These are phyloP conservation scores for Atherinomorus stipes DNA, from an alignment of 2,113 vertebrate species.

Conservation along the genomic window DNA sequence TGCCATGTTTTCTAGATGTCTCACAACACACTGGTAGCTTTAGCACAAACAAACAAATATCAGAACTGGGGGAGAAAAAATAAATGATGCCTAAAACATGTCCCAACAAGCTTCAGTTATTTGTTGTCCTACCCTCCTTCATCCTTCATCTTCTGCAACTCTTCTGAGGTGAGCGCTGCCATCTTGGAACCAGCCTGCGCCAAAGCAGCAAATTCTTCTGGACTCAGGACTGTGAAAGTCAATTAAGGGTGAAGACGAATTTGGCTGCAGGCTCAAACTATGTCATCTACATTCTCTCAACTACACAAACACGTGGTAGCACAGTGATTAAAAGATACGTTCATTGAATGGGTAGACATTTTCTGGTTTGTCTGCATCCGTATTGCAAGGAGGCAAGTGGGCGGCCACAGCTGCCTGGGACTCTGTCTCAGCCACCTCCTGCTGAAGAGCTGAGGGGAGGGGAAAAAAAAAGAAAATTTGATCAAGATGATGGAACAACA, in stretches of 20 bases:
- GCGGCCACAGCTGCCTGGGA: constrained; percentile 75
- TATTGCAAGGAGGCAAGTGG: constrained; percentile 87
- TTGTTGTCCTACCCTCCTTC: constrained; percentile 80
- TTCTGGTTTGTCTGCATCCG: constrained; percentile 82
- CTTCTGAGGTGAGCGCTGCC: constrained; percentile 80
- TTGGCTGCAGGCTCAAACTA: not conserved
- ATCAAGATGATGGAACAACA: not conserved
- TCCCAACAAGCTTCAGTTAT: not conserved
- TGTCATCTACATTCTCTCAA: not conserved
- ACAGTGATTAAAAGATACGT: constrained; percentile 87
- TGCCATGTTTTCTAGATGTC: constrained; percentile 85
- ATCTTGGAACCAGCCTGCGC: constrained; percentile 81
- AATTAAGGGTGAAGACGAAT: constrained; percentile 73
- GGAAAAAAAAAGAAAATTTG: not conserved
- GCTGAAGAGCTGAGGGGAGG: constrained; percentile 83
- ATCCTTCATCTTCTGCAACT: constrained; percentile 84
- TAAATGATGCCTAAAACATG: not conserved
- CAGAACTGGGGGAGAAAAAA: not conserved
- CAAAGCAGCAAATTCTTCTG: constrained; percentile 85
- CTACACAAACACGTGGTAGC: not conserved
- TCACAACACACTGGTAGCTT: constrained; percentile 81
- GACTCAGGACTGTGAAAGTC: constrained; percentile 84
- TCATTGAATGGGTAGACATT: constrained; percentile 89
- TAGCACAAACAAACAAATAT: constrained; percentile 1
- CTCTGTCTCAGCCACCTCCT: constrained; percentile 83